Base-by-base conservation (phyloP, 2,797 vertebrate species). In the Varecia variegata region DNA sequence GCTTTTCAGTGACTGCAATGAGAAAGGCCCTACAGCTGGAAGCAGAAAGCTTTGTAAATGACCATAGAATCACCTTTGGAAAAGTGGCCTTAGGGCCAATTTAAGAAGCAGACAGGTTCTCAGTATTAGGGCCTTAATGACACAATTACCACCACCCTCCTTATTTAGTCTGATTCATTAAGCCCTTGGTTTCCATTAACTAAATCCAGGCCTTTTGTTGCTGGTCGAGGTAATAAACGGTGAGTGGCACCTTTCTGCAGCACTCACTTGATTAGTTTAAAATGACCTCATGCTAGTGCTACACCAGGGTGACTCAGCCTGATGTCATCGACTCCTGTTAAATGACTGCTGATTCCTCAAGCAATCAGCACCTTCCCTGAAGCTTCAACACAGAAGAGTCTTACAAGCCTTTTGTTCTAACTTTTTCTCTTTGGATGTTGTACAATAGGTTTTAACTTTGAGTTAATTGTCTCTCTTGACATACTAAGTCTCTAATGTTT, bases 201-300 rank as follows among this genome's bases (percentile, higher is more conserved):
- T n/a, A 52, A 84, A 76, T 35, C 87, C 86, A 71, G 87, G 9
- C 73, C 90, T 94, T 97, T 96, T 97, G 96, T 96, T 68, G 81
- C 67, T 0, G 2, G 70, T 27, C 56, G 95, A 96, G 90, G 96
- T 92, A 76, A 97, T 90, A 95, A 90, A 68, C 8, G 23, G 81
- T 95, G 96, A 97, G 87, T 88, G 95, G 79, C 95, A 97, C 93
- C 89, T 97, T 93, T 96, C 94, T 97, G 76, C 91, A 83, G 45
- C 71, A 50, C 77, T 88, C 92, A 62, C 88, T 60, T 92, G 96
- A 97, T 97, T 82, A 94, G 90, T 68, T 93, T 45, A 65, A 74
- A 87, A 96, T 97, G 97, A 97, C 92, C 97, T 97, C 97, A 97
- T 77, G 17, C 81, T 21, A 27, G 74, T 71, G 84, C 76, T 65